Evolutionary conservation across 2,113 vertebrate genomes (phyloP).

Genomic region (Oreamnos americanus): DNA sequence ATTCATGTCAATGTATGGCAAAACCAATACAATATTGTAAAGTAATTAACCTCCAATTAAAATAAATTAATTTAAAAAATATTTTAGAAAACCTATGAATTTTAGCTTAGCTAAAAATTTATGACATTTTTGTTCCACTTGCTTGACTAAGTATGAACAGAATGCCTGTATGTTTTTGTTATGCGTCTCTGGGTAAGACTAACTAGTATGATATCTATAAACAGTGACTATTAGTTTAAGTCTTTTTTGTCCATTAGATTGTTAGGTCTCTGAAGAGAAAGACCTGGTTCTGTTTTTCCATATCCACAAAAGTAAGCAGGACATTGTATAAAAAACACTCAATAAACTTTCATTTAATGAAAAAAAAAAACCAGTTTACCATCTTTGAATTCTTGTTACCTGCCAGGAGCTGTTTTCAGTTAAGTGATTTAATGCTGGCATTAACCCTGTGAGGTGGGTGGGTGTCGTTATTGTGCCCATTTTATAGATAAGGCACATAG

Average conservation of each 20-base stretch:
- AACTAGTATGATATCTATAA: neutral
- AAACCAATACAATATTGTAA: neutral
- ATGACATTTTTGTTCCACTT: neutral
- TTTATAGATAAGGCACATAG: conserved; percentile 17
- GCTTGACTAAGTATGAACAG: neutral
- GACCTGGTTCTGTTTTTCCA: neutral
- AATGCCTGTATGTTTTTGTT: neutral
- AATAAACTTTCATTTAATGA: neutral
- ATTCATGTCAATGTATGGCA: neutral
- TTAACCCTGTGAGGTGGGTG: neutral
- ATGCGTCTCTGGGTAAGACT: neutral
- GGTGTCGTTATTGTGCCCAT: neutral
- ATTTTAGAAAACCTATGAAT: neutral
- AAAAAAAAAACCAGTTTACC: neutral
- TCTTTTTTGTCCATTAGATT: neutral
- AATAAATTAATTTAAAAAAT: neutral
- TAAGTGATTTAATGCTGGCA: neutral
- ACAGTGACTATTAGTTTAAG: neutral
- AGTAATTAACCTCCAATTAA: neutral
- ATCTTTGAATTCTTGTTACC: conserved; percentile 15
- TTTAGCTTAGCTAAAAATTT: neutral
- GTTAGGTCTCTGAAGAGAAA: neutral
- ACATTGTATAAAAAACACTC: neutral
- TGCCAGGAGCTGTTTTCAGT: conserved; percentile 19
- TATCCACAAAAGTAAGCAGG: neutral